Evolutionary conservation across 2,797 vertebrate species (phyloP).

Genomic region (Capromys pilorides): DNA sequence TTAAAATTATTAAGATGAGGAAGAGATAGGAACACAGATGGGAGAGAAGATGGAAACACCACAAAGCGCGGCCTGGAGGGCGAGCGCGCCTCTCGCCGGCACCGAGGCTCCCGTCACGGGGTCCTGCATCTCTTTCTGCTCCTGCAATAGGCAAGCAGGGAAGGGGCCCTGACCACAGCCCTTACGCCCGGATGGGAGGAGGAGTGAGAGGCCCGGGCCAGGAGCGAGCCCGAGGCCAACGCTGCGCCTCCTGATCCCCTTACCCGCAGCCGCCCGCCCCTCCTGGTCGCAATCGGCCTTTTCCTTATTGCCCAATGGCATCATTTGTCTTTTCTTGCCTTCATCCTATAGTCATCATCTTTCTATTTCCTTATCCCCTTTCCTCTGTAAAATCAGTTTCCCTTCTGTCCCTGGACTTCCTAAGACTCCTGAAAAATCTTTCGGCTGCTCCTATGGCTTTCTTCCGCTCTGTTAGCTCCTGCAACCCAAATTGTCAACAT

Average conservation of each 20-base stretch:
- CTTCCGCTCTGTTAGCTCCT: background rate
- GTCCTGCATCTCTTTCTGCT: constrained; percentile 17
- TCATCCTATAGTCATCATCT: background rate
- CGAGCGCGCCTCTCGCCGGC: no score
- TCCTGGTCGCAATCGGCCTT: background rate
- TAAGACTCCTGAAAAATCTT: background rate
- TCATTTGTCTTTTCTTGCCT: background rate
- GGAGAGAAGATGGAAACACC: background rate
- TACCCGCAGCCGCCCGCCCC: background rate
- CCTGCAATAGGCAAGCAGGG: constrained; percentile 56
- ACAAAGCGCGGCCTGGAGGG: background rate
- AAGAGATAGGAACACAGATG: constrained; percentile 6
- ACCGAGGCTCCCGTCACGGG: constrained; percentile 16
- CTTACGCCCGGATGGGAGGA: background rate
- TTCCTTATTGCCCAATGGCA: background rate
- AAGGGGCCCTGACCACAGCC: background rate
- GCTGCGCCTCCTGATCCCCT: constrained; percentile 48
- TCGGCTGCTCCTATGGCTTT: background rate
- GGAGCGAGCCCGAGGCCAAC: constrained; percentile 49
- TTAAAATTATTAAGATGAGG: background rate
- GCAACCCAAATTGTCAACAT: background rate
- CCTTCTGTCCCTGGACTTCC: background rate
- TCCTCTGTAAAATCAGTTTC: background rate
- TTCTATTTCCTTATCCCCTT: background rate
- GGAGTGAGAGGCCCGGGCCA: constrained; percentile 58